Evolutionary conservation across 2,888 invertebrate genomes (phyloP).

Genomic region (Cataglyphis altisquamis): DNA sequence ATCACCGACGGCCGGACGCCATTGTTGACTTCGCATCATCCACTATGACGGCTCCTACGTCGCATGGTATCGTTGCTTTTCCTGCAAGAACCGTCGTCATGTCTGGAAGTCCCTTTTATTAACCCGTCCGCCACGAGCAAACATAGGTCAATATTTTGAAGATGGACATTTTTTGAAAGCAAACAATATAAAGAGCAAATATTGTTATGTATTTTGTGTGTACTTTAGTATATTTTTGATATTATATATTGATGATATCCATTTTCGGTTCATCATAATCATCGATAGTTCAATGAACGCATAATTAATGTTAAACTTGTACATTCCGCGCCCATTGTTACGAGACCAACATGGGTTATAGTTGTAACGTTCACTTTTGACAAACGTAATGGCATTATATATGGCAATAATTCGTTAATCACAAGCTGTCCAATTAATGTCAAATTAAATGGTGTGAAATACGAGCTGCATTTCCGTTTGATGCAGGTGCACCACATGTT

Average conservation of each 20-base stretch:
- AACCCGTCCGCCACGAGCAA: slow-evolving; percentile 47
- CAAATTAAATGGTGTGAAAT: slow-evolving; percentile 54
- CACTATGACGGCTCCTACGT: slow-evolving; percentile 64
- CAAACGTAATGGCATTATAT: slow-evolving; percentile 48
- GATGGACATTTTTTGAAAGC: slow-evolving; percentile 22
- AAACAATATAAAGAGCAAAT: slow-evolving; percentile 19
- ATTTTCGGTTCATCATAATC: slow-evolving; percentile 33
- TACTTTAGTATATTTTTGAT: not conserved
- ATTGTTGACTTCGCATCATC: slow-evolving; percentile 78
- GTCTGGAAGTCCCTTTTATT: slow-evolving; percentile 62
- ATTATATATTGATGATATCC: slow-evolving; percentile 25
- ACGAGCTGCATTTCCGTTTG: slow-evolving; percentile 54
- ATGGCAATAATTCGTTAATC: slow-evolving; percentile 58
- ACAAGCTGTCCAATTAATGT: slow-evolving; percentile 53
- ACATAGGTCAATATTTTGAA: slow-evolving; percentile 43
- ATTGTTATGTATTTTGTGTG: not conserved
- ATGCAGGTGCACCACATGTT: slow-evolving; percentile 43
- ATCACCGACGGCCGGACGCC: slow-evolving; percentile 66
- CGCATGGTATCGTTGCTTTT: slow-evolving; percentile 35
- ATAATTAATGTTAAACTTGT: slow-evolving; percentile 50
- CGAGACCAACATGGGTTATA: slow-evolving; percentile 35
- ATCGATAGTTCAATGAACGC: slow-evolving; percentile 39
- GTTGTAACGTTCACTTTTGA: slow-evolving; percentile 52
- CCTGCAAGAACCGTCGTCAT: slow-evolving; percentile 39
- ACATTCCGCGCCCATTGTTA: slow-evolving; percentile 27